Conservation (phyloP, 2,888 invertebrate genomes). For the Andrena bucephala region DNA sequence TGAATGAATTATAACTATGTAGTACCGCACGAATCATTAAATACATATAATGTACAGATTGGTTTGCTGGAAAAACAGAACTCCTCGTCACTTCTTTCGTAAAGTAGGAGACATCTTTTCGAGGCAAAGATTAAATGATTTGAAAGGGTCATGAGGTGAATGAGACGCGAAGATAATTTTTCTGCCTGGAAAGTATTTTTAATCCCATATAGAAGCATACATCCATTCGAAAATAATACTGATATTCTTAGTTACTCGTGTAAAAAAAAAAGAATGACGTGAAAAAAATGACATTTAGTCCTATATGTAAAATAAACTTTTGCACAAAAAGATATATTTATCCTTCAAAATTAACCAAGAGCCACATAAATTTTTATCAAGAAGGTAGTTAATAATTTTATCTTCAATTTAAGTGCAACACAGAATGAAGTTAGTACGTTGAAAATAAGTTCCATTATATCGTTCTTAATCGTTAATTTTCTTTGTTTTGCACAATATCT, state of each 20-base stretch:
- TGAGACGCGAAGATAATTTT: neutral
- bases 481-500: no score
- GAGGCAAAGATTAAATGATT: constrained; percentile 2
- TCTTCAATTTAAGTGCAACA: no score
- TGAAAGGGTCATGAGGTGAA: neutral
- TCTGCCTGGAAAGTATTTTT: neutral
- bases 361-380: no score
- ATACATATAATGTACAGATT: neutral
- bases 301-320: no score
- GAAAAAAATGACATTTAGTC: no score
- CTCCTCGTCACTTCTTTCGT: neutral
- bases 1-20: neutral
- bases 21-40: neutral
- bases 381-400: no score
- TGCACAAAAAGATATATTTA: no score
- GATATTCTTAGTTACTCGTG: neutral
- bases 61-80: neutral
- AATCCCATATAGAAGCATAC: neutral
- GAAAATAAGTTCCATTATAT: no score
- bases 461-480: no score
- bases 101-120: neutral
- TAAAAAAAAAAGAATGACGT: no score
- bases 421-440: no score
- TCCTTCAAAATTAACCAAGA: no score
- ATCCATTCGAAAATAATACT: neutral